Evolutionary conservation across 2,888 invertebrate genomes (phyloP).

Genomic region (Gastrophysa polygoni): DNA sequence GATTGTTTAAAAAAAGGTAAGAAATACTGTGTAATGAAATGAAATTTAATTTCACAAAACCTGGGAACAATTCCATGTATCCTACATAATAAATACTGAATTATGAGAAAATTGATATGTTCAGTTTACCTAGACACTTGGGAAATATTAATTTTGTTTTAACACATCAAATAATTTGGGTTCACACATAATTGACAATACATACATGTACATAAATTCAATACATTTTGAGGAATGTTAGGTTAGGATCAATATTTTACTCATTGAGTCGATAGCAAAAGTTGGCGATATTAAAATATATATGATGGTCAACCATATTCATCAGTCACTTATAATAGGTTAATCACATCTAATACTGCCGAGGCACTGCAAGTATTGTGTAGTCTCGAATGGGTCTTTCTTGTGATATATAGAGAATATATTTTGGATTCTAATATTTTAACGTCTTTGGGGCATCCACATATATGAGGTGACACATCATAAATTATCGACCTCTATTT

Average conservation of each 20-base stretch:
- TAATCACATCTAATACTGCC: constrained; percentile 9
- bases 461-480: too few relatives aligned
- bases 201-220: neutral
- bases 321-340: neutral
- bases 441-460: too few relatives aligned
- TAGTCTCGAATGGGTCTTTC: neutral
- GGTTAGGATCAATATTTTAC: neutral
- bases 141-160: neutral
- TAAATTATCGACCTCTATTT: too few relatives aligned
- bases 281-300: neutral
- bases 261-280: neutral
- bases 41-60: too few relatives aligned
- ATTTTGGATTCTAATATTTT: too few relatives aligned
- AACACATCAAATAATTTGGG: neutral
- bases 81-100: neutral
- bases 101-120: neutral
- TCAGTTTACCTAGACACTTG: neutral
- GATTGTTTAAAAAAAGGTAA: too few relatives aligned
- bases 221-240: neutral
- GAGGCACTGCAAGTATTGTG: constrained; percentile 27
- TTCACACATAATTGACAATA: neutral
- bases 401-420: too few relatives aligned
- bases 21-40: too few relatives aligned
- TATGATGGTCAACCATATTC: neutral
- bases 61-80: neutral